phyloP scores from a whole-genome alignment of 2,113 vertebrate species.

The human (Homo sapiens) region GRCh38 chr3:41092501-41093000 shows the following conservation, averaged over 20 bases:
- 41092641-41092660: neutral
- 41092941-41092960: neutral
- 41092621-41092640: neutral
- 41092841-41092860: neutral
- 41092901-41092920: neutral
- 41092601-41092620: neutral
- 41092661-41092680: neutral
- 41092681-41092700: neutral
- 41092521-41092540: neutral
- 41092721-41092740: neutral
- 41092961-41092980: slow-evolving; percentile 42
- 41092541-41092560: neutral
- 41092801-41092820: neutral
- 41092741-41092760: neutral
- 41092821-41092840: slow-evolving; percentile 22
- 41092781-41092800: neutral
- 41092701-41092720: too few species aligned
- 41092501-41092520: too few species aligned
- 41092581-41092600: neutral
- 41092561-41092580: neutral
- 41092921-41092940: slow-evolving; percentile 54
- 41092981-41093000: slow-evolving; percentile 43
- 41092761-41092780: neutral
- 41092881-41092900: neutral
- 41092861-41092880: neutral